Conservation (phyloP, 2,113 vertebrate species). For the Dendropsophus ebraccatus region DNA sequence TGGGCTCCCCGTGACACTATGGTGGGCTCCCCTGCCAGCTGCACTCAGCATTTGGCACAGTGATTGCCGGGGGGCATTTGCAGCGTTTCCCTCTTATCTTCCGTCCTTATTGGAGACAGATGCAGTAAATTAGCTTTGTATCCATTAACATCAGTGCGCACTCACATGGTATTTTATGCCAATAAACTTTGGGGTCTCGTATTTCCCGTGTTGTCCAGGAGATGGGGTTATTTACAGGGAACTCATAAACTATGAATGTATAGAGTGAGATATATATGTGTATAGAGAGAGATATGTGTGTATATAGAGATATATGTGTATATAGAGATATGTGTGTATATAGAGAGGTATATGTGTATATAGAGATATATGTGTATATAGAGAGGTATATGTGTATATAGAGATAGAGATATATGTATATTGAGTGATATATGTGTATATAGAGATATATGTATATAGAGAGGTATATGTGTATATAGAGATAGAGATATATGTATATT, state of each 20-base stretch:
- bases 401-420: no score
- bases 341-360: no score
- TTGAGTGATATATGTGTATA: no score
- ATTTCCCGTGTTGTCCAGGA: slow-evolving; percentile 52
- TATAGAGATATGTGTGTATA: no score
- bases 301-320: no score
- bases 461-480: no score
- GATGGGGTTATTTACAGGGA: background rate
- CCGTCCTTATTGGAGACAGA: slow-evolving; percentile 63
- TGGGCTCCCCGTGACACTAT: no score
- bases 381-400: no score
- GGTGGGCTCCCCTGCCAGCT: background rate
- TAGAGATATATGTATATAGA: no score
- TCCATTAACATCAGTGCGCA: slow-evolving; percentile 68
- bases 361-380: no score
- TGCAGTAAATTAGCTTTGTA: slow-evolving; percentile 71
- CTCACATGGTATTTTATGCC: slow-evolving; percentile 58
- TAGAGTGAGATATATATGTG: background rate
- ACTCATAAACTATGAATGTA: background rate
- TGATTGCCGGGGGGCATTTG: background rate
- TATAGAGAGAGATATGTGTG: no score
- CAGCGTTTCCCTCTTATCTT: background rate
- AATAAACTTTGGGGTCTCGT: slow-evolving; percentile 65
- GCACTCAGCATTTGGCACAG: background rate
- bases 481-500: no score